Evolutionary conservation across 2,797 vertebrate species (phyloP), one percentile per base, ranked within the genome.

Genomic region (Argya squamiceps): DNA sequence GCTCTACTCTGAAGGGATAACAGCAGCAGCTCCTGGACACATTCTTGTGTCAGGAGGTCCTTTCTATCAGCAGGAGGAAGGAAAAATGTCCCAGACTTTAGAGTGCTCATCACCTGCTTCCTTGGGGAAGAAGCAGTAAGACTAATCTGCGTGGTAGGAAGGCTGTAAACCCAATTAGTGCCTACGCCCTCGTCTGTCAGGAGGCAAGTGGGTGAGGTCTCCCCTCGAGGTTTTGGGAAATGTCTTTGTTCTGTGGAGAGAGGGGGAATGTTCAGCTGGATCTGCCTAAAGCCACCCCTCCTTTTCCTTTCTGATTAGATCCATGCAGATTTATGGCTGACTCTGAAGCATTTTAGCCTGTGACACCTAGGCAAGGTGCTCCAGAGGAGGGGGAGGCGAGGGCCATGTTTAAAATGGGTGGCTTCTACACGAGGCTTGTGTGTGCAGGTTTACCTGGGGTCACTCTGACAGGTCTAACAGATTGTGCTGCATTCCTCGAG

Each of bases 31-130:
- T 88, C 16, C 46, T 60, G 37, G 43, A 26, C 18, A 8, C 0
- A 0, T 15, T 5, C 8, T 5, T 1, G 0, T 8, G 26, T 1
- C 3, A 50, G 44, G 47, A 36, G 11, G 8, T 26, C 2, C 0
- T 7, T 15, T 32, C 36, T 36, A 1, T 14, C 27, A 52, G 44
- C 30, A 36, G 30, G 29, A 69, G 15, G 41, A 63, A 76, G 27
- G 21, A 34, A 24, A 24, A 26, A 3, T 12, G 11, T n/a, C 65
- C 2, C 0, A 50, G 34, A 29, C 30, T 49, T 78, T 4, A 15
- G 17, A 55, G 2, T 21, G 12, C 37, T 64, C 1, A 0, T 21
- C 29, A 16, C 41, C 26, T 20, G 32, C 15, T 50, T 41, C 52
- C 14, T 32, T 3, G 1, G 44, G 6, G 29, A 64, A 64, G 49